Evolutionary conservation across 2,113 vertebrate species (phyloP), one percentile per base, ranked within the genome.

Genomic region (Brachionichthys hirsutus): DNA sequence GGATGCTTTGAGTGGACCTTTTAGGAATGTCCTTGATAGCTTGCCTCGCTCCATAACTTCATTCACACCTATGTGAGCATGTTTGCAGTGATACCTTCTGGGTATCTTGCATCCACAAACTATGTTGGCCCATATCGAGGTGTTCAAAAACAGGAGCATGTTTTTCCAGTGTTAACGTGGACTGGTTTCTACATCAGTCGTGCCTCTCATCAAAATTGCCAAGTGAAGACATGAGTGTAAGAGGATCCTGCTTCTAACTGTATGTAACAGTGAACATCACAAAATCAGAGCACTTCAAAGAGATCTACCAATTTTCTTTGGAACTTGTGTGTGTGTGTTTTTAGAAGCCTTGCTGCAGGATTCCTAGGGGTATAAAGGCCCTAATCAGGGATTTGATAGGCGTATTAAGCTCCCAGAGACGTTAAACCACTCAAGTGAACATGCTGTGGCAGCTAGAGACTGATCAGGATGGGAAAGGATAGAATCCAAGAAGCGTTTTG

Each of bases 341-440:
- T 54, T 8, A 60, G 41, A 75, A 76, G 72, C 45, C 45, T 54
- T 65, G 16, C 63, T 65, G 62, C 54, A 52, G 82, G 71, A 86
- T 88, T 88, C 83, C 58, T 85, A 64, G 54, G 14, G 55, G 81
- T 78, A 73, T 80, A 65, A 84, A 77, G 64, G 53, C 61, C 71
- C 63, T 80, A 78, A 83, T 81, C 73, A 20, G 78, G 78, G 77
- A 85, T 85, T 84, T 84, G 62, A 84, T 70, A 24, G 65, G 18
- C 47, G 51, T 68, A 78, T 77, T 70, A 65, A 75, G 73, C 57
- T 68, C 66, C 70, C 56, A 41, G 76, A 80, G 67, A 82, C 78
- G 58, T 76, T 73, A 82, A 87, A 88, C 76, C 85, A 87, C 84
- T 89, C 67, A 17, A 79, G 78, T 55, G 67, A 87, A 82, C 78